Percentiles rank a stretch among this genome's conserved stretches.
phyloP scores from a whole-genome alignment of 2,113 vertebrate species.

The Atrichornis clamosus region DNA sequence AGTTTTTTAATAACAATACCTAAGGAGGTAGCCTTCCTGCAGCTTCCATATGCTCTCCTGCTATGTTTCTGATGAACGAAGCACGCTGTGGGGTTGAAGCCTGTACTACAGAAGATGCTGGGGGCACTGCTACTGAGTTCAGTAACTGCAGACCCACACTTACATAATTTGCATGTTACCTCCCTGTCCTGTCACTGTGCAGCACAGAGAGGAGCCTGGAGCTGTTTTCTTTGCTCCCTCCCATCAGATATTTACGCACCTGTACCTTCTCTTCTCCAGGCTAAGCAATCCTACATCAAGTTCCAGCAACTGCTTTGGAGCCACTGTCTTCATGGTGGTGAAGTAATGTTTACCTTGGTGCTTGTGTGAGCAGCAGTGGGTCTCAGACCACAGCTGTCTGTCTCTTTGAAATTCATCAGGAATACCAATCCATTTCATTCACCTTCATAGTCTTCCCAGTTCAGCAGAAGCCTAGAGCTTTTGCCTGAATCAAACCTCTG shows the following conservation, averaged over 20 bases:
- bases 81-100: neutral
- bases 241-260: neutral
- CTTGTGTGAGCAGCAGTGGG: neutral
- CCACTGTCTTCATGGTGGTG: accelerated
- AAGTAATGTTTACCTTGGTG: neutral
- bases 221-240: neutral
- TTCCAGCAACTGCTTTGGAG: neutral
- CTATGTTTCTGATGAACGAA: neutral
- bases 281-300: neutral
- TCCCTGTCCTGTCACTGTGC: neutral
- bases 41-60: neutral
- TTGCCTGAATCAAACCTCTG: neutral
- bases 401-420: neutral
- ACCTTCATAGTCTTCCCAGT: neutral
- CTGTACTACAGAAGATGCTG: neutral
- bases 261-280: neutral
- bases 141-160: neutral
- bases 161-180: neutral
- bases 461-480: neutral
- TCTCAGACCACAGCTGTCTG: accelerated
- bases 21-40: neutral
- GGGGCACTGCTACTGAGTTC: neutral
- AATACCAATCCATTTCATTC: neutral
- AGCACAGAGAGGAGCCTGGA: neutral
- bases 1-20: accelerated